These are phyloP conservation scores for Lacerta bilineata DNA, from an alignment of 2,797 vertebrate species.

Conservation along the genomic window DNA sequence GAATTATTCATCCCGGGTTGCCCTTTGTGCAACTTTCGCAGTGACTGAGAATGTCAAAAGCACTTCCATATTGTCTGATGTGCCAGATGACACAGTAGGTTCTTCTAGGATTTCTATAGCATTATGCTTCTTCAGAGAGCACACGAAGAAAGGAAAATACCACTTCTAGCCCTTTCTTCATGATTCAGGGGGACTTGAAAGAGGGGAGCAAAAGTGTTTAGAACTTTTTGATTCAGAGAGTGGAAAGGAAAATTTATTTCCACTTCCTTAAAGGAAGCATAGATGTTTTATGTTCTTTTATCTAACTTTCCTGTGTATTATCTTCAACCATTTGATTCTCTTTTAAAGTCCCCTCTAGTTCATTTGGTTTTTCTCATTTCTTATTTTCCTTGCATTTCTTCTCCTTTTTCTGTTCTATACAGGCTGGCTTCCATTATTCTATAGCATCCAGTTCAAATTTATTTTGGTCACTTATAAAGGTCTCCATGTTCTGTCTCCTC, in stretches of 20 bases:
- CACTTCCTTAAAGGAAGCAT: neutral
- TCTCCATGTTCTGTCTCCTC: neutral
- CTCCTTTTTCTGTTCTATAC: neutral
- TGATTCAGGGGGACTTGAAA: neutral
- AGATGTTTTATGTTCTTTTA: neutral
- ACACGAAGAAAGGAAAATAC: neutral
- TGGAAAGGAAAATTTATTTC: neutral
- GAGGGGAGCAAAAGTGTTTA: neutral
- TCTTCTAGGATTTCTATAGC: neutral
- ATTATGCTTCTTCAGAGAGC: neutral
- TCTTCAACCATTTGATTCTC: neutral
- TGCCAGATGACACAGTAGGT: neutral
- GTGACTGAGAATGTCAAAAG: neutral
- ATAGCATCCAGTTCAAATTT: neutral
- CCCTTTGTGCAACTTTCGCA: neutral
- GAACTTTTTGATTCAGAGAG: neutral
- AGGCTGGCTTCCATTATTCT: neutral
- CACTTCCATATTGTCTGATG: neutral
- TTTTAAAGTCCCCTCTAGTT: neutral
- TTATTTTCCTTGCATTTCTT: neutral
- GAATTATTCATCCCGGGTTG: neutral
- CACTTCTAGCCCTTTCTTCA: neutral
- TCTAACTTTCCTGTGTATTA: neutral
- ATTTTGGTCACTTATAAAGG: neutral
- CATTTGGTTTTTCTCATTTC: neutral